Evolutionary conservation across 1,140 invertebrate genomes (phyloP), one percentile per base, ranked within the genome.

Genomic region (Lasioglossum albipes): DNA sequence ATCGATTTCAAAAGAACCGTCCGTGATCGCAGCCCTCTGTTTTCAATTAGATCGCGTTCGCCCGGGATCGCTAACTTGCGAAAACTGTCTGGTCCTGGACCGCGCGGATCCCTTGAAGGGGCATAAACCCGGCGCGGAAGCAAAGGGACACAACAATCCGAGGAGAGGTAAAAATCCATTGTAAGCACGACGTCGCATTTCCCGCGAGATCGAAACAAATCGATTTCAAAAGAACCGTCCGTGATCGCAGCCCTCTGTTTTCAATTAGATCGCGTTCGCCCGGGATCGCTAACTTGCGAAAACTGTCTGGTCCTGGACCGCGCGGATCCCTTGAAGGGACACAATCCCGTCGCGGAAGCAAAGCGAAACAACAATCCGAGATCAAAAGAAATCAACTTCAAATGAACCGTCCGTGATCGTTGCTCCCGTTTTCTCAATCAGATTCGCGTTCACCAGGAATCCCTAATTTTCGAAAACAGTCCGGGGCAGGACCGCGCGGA

Each of bases 261-360:
- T 41, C 61, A 45, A 66, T 65, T 41, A 49, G 62, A 22, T 13
- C 10, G 7, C 31, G n/a, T 10, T 16, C 27, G 45, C 12, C 9
- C 22, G 7, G 7, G 16, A 62, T 41, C 54, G 27, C 12, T 42
- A 61, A 68, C 49, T 42, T 31, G 49, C 41, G 0, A 18, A n/a
- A 20, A n/a, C 41, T 22, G 12, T 18, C 22, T n/a, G 9, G 18
- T 36, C 36, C 16, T 5, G 16, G 22, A 20, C 41, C 16, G 16
- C 12, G 2, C 7, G 57, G 36, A 68, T 80, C 68, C 31, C 65
- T 45, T 68, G 42, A 68, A 68, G 42, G 64, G 64, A 52, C 65
- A 27, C 27, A 27, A 27, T 0, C 27, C 27, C 27, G 27, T 27
- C 27, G 27, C 27, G 27, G 27, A 27, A 27, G 27, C 27, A 27